A percentile compares a stretch with the other conserved stretches of the same genome.
These are phyloP conservation scores for Aplochiton taeniatus DNA, from an alignment of 2,797 vertebrate species.

Conservation along the genomic window DNA sequence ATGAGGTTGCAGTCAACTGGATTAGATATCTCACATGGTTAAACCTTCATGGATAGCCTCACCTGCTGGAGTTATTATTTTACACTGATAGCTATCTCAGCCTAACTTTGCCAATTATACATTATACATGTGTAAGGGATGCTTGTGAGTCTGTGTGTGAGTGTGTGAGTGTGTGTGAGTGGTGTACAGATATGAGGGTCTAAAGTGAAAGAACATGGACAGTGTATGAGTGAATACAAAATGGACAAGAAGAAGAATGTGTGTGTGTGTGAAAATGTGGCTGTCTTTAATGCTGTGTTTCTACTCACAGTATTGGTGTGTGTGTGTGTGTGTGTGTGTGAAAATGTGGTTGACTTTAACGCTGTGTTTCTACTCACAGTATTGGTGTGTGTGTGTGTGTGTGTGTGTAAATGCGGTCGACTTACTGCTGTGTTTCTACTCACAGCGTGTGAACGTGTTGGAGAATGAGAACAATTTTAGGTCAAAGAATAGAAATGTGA, in stretches of 20 bases:
- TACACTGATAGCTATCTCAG: neutral
- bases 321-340: neutral
- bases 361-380: slow-evolving; percentile 6
- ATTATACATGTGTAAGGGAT: neutral
- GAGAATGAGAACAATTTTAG: neutral
- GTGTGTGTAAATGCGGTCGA: neutral
- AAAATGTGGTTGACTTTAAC: neutral
- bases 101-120: too few species aligned
- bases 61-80: slow-evolving; percentile 21
- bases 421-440: slow-evolving; percentile 1
- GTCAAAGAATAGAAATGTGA: too few species aligned
- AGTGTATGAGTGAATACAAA: too few species aligned
- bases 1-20: slow-evolving; percentile 14
- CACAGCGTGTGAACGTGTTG: neutral
- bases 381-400: neutral
- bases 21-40: slow-evolving; percentile 11
- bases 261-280: neutral
- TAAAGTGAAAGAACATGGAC: neutral
- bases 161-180: neutral
- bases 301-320: neutral
- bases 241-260: neutral
- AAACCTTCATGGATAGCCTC: neutral
- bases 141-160: neutral
- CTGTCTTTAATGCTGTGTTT: neutral
- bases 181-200: neutral